phyloP scores from a whole-genome alignment of 2,113 vertebrate species.

The Amblyopsis rosae region DNA sequence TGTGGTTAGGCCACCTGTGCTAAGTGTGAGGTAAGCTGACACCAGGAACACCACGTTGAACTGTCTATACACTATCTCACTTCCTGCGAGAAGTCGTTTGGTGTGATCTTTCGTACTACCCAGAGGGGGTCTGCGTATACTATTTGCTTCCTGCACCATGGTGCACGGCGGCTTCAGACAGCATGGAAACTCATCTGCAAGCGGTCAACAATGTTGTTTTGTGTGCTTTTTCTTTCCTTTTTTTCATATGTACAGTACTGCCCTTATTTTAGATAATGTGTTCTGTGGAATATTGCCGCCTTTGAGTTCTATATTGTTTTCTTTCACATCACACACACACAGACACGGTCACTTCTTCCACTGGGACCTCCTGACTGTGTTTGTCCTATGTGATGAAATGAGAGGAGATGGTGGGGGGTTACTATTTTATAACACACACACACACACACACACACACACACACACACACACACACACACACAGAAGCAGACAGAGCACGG shows the following conservation, averaged over 20 bases:
- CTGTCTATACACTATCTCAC: conserved; percentile 5
- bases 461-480: neutral
- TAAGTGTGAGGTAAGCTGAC: conserved; percentile 26
- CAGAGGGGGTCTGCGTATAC: too few relatives aligned
- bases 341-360: conserved; percentile 32
- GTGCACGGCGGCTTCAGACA: too few relatives aligned
- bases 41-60: conserved; percentile 10
- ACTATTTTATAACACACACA: conserved; percentile 64
- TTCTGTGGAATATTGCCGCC: too few relatives aligned
- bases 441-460: neutral
- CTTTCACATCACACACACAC: neutral
- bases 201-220: too few relatives aligned
- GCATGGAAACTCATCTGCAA: too few relatives aligned
- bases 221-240: too few relatives aligned
- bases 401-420: conserved; percentile 57
- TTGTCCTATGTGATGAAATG: conserved; percentile 54
- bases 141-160: too few relatives aligned
- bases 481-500: neutral
- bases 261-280: neutral
- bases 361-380: conserved; percentile 29
- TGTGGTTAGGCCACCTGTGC: conserved; percentile 3
- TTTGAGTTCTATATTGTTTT: too few relatives aligned
- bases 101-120: too few relatives aligned
- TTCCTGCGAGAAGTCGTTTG: neutral
- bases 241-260: too few relatives aligned